Evolutionary conservation across 2,113 vertebrate species (phyloP), one percentile per base, ranked within the genome.

Genomic region (Myiopsitta monachus): DNA sequence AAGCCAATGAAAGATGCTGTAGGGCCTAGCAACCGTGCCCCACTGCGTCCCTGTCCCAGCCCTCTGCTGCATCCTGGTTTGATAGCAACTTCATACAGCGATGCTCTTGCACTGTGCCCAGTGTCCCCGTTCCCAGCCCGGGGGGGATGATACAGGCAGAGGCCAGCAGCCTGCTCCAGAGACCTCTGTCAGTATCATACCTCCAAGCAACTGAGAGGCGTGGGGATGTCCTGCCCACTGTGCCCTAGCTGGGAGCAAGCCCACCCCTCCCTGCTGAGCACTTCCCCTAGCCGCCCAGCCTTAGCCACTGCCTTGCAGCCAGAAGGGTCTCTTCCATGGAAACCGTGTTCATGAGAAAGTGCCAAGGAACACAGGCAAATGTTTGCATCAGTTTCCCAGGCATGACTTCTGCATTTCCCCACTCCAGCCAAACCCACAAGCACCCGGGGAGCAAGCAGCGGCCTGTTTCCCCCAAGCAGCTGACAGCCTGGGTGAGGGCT

Each of bases 311-410:
- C 49, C 59, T 51, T 62, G 46, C 74, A 83, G 69, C 51, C 84
- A 75, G 78, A 64, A 93, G 59, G 18, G 76, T 30, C 44, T 91
- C 36, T 62, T 94, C 64, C 64, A 54, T 0, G 6, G 49, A 74
- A 82, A 87, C n/a, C 21, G n/a, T 72, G 87, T 33, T 70, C 28
- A 59, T 57, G 19, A 95, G 39, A 72, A 93, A 88, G 44, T 77
- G 90, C 88, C 92, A 95, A 94, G 43, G 70, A 94, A 94, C 75
- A 82, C 52, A 85, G 21, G 39, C 52, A 87, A 78, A 73, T 2
- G 1, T 77, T 83, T 92, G 87, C 67, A 77, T 76, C 70, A 83
- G 75, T 83, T 90, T 93, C 43, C 36, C 79, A 85, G 59, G 83
- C 88, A 88, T 83, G 14, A 76, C 11, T 86, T 85, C 47, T 92